A percentile compares a stretch with the other conserved stretches of the same genome.
Conservation (phyloP, 2,888 invertebrate genomes). For the Drosophila vallismaia region DNA sequence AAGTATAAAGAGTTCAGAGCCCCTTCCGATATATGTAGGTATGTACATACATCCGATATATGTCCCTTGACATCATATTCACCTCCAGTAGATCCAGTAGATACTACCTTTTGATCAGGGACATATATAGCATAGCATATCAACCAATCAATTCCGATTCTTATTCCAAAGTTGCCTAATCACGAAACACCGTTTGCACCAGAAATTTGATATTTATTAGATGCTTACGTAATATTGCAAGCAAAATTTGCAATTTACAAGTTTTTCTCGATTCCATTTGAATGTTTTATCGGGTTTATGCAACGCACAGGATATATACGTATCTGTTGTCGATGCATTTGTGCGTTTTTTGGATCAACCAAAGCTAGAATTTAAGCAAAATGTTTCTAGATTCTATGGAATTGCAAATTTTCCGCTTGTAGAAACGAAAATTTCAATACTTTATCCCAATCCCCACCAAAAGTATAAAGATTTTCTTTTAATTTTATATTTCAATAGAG, state of each 20-base stretch:
- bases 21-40: not conserved
- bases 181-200: constrained; percentile 15
- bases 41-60: not conserved
- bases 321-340: constrained; percentile 27
- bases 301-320: constrained; percentile 50
- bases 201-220: constrained; percentile 64
- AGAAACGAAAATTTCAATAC: not conserved
- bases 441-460: not conserved
- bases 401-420: not conserved
- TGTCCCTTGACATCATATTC: not conserved
- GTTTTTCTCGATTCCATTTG: constrained; percentile 41
- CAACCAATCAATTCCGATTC: constrained; percentile 55
- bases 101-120: not conserved
- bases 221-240: constrained; percentile 64
- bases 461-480: not conserved
- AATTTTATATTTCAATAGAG: constrained; percentile 36
- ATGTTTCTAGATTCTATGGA: not conserved
- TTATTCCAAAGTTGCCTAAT: constrained; percentile 45
- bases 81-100: not conserved
- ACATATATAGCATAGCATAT: constrained; percentile 23
- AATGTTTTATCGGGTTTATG: constrained; percentile 39
- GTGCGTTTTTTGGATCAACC: constrained; percentile 25
- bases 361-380: not conserved
- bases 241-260: constrained; percentile 54
- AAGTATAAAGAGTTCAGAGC: constrained; percentile 17